These are phyloP conservation scores for Macroglossus sobrinus DNA, from an alignment of 2,113 vertebrate genomes.

Conservation along the genomic window DNA sequence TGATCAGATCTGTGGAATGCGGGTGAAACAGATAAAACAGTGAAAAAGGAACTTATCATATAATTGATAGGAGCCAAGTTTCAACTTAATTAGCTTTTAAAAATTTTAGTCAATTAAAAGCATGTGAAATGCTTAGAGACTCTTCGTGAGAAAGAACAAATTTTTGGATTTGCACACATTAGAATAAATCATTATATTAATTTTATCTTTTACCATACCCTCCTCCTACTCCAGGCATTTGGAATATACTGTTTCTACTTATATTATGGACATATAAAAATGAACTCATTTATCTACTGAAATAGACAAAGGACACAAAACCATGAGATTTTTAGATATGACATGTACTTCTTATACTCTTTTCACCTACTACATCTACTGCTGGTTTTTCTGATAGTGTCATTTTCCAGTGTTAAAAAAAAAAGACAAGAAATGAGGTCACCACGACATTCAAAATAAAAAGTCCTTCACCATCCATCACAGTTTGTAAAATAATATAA, in stretches of 20 bases:
- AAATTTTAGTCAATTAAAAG: conserved; percentile 12
- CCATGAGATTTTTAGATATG: background rate
- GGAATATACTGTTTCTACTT: conserved; percentile 9
- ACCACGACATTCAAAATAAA: background rate
- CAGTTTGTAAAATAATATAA: background rate
- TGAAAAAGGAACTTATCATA: background rate
- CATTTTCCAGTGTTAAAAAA: background rate
- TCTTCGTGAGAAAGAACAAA: conserved; percentile 4
- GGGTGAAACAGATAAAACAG: background rate
- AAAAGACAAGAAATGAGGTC: background rate
- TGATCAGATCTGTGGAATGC: background rate
- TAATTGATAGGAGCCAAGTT: background rate
- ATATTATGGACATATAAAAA: background rate
- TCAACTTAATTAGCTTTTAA: conserved; percentile 27
- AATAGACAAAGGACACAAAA: conserved; percentile 31
- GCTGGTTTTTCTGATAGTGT: background rate
- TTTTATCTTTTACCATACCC: background rate
- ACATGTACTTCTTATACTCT: background rate
- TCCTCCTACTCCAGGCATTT: background rate
- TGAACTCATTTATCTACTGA: background rate
- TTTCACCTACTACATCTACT: background rate
- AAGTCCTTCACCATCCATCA: background rate
- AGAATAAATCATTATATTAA: conserved; percentile 5
- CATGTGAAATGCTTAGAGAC: background rate
- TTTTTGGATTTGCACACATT: conserved; percentile 16